A percentile compares a stretch with the other conserved stretches of the same genome.
phyloP scores from a whole-genome alignment of 53 echinoderm and acorn worm species.

The Actinopyga echinites region DNA sequence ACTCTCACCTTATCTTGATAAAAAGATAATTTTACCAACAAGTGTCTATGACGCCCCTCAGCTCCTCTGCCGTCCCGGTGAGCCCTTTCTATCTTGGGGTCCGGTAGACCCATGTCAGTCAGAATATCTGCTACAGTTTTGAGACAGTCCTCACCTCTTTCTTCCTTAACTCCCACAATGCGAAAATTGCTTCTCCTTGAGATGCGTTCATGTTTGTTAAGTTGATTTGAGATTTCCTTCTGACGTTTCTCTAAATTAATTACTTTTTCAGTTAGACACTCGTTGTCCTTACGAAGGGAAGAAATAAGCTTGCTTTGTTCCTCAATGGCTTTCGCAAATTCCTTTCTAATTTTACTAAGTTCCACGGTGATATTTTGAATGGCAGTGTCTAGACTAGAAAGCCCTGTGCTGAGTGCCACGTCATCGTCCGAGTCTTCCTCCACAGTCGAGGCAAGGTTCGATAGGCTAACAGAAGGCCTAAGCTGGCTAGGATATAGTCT shows the following conservation, averaged over 20 bases:
- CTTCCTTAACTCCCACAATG: neutral
- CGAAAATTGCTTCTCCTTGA: too few species aligned
- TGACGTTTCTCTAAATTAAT: neutral
- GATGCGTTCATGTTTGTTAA: too few species aligned
- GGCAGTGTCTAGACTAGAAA: neutral
- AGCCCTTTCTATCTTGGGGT: neutral
- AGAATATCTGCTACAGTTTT: slow-evolving; percentile 1
- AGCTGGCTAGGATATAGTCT: neutral
- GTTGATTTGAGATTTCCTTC: too few species aligned
- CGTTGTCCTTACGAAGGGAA: neutral
- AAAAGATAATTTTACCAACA: neutral
- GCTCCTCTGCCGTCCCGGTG: neutral
- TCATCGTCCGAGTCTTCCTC: neutral
- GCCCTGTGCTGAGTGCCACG: neutral
- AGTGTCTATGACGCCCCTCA: neutral
- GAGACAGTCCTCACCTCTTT: neutral
- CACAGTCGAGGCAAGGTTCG: neutral
- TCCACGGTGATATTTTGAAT: neutral
- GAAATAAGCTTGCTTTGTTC: neutral
- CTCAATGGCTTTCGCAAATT: neutral
- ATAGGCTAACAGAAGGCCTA: neutral
- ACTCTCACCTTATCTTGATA: neutral
- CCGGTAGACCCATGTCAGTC: neutral
- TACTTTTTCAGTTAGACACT: neutral
- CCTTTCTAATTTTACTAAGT: too few species aligned